Conservation (phyloP, 2,888 invertebrate species). For the Lepidochitona cinerea region DNA sequence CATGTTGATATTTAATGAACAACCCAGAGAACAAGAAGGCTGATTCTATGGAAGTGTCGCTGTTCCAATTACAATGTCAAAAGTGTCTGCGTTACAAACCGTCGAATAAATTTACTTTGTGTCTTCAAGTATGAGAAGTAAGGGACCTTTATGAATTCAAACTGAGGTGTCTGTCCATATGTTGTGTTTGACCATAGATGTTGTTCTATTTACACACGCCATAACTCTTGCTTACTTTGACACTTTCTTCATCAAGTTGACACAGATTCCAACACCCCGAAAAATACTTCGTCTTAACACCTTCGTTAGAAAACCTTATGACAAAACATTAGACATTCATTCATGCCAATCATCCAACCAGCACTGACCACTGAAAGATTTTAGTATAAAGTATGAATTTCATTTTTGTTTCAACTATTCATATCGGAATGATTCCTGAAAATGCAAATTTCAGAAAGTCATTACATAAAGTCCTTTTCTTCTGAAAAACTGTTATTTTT, state of each 20-base stretch:
- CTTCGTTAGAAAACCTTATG: too few species aligned
- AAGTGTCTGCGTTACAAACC: background rate
- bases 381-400: too few species aligned
- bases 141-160: background rate
- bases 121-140: background rate
- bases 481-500: too few species aligned
- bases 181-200: background rate
- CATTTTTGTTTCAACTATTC: too few species aligned
- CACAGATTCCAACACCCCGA: too few species aligned
- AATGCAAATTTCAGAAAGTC: too few species aligned
- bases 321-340: too few species aligned
- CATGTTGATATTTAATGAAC: background rate
- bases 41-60: background rate
- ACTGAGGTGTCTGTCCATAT: background rate
- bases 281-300: too few species aligned
- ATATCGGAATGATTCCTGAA: too few species aligned
- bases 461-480: too few species aligned
- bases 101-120: background rate
- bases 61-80: background rate
- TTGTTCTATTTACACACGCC: background rate
- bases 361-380: too few species aligned
- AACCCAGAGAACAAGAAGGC: background rate
- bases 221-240: background rate
- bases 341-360: too few species aligned
- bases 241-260: slow-evolving; percentile 4